Base-by-base conservation (phyloP, 2,113 vertebrate genomes). In the Leucoraja erinaceus region DNA sequence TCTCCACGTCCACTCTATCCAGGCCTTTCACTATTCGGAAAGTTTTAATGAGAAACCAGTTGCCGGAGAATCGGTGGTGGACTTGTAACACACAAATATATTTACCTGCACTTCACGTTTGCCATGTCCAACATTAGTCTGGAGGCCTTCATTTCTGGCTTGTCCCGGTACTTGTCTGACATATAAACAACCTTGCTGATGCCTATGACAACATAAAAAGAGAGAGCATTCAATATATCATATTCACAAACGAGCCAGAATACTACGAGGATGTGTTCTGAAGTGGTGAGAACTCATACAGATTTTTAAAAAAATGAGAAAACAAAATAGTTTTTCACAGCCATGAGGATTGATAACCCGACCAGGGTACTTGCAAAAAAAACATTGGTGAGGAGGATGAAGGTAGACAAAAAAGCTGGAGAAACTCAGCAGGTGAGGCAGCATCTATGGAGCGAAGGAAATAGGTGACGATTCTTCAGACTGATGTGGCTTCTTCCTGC, bases 91-190 rank as follows among this genome's bases (percentile, higher is more conserved):
- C 68, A 63, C 9, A 14, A 20, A 72, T 91, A 33, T 54, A 70
- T 96, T 96, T 93, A 99, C 99, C 96, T 98, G 95, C 95, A 98
- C 1, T 95, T 93, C 93, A 99, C 79, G 33, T 97, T 95, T 10
- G 97, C 97, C 96, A 99, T 95, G 93, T 95, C 93, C 93, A 99
- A 97, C 96, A 99, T 94, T 59, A 95, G 95, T 86, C 98, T 96
- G 10, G 99, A 98, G 25, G 98, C 98, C 0, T 94, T 97, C 95
- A 98, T 97, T 96, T 98, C 97, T 0, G 94, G 95, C 0, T 93
- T 95, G 94, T 98, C 96, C 0, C 98, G 98, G 93, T 99, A 99
- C 93, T 99, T 99, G 95, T 99, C 98, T 9, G 98, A 99, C 94
- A 98, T 96, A 96, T 96, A 99, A 94, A 99, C 96, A 70, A 99